Base-by-base conservation (phyloP, 2,797 vertebrate genomes). In the Erethizon dorsatum region DNA sequence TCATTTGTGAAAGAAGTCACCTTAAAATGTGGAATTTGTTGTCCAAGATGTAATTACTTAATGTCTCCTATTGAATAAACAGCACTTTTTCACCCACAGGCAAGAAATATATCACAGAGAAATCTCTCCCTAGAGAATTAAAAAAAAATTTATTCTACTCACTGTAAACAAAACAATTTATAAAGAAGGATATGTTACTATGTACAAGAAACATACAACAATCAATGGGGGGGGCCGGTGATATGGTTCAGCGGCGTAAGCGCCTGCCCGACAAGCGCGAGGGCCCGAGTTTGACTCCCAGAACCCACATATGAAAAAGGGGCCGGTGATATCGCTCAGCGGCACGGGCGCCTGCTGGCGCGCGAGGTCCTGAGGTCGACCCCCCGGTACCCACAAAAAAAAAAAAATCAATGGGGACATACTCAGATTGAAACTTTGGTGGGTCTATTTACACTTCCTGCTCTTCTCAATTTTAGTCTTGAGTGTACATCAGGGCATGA, bases 11-110 rank as follows among this genome's bases (percentile, higher is more conserved):
- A 18, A 93, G 10, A 31, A 47, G 6, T 86, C n/a, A 86, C 85
- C 28, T 86, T 79, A 89, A 77, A 2, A 73, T 93, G 28, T 85
- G 26, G 31, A 24, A 84, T 84, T 67, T 92, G 47, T 87, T 94
- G 15, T 83, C 12, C n/a, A 83, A 78, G 8, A 73, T 11, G 11
- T 57, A 83, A 28, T 88, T 79, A 41, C 22, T 61, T 96, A 95
- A 85, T 78, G 20, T 71, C 14, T 88, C 5, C 41, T 83, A 2
- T 41, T 95, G 28, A 88, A 2, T 83, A 14, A 93, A 86, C 45
- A 37, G 7, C 31, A 20, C 3, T 85, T 89, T 89, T 65, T 41
- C 4, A 85, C 0, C 28, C n/a, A 50, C 4, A 50, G 45, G 3
- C 31, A 93, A 65, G 28, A 73, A 96, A 79, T 52, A 2, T 3